These are phyloP conservation scores for Myotis pilosus DNA, from an alignment of 2,797 vertebrate genomes.

Conservation along the genomic window DNA sequence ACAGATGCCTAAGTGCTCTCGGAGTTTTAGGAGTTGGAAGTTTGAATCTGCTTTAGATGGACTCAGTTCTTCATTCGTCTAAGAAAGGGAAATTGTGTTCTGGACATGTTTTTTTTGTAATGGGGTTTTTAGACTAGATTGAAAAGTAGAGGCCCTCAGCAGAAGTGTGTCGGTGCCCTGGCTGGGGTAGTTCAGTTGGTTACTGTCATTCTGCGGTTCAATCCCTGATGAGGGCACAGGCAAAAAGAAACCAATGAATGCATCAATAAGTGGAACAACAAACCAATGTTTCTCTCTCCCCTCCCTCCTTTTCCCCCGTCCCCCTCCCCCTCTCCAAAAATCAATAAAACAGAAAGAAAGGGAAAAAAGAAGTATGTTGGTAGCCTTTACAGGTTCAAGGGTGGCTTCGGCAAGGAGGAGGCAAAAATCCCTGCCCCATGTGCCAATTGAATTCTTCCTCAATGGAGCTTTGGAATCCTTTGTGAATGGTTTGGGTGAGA, in stretches of 20 bases:
- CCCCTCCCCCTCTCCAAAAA: neutral
- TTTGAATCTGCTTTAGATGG: neutral
- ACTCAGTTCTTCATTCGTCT: conserved; percentile 22
- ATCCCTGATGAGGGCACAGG: neutral
- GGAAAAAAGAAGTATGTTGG: neutral
- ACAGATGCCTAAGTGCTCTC: neutral
- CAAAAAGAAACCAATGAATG: neutral
- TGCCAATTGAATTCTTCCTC: neutral
- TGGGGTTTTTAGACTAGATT: neutral
- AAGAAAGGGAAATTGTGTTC: neutral
- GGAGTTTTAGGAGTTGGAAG: neutral
- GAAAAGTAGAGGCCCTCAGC: neutral
- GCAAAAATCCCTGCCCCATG: neutral
- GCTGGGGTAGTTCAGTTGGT: neutral
- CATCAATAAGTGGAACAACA: neutral
- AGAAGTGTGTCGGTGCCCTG: neutral
- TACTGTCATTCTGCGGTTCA: neutral
- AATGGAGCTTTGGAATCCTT: neutral
- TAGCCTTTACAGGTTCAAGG: neutral
- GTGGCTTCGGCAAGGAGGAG: neutral
- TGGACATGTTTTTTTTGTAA: neutral
- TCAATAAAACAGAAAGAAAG: neutral
- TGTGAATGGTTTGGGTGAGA: neutral
- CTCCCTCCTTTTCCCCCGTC: too few species aligned
- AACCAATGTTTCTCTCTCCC: neutral